These are phyloP conservation scores for Gymnoscopelus braueri DNA, from an alignment of 2,797 vertebrate species.

Conservation along the genomic window DNA sequence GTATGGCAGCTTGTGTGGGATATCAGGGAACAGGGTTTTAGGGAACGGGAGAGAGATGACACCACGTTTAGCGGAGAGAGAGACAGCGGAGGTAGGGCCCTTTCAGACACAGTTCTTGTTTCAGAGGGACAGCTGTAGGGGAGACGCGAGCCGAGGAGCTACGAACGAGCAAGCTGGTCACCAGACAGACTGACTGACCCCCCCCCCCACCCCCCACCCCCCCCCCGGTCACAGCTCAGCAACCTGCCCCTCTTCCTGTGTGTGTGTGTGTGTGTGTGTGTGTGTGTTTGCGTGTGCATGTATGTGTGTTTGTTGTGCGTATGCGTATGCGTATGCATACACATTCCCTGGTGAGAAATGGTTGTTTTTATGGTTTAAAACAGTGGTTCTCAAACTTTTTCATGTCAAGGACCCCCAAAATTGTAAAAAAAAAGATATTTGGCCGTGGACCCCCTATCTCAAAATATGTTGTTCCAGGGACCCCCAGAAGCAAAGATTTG, in stretches of 20 bases:
- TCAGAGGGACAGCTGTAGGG: slow-evolving; percentile 75
- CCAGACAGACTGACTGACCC: slow-evolving; percentile 47
- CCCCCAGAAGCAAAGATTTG: too few species aligned
- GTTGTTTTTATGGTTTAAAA: too few species aligned
- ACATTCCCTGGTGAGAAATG: too few species aligned
- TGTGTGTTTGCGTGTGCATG: too few species aligned
- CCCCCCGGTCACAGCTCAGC: slow-evolving; percentile 60
- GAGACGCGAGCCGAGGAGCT: too few species aligned
- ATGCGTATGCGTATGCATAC: too few species aligned
- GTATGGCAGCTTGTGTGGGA: background rate
- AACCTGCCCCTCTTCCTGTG: slow-evolving; percentile 59
- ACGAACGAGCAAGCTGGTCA: slow-evolving; percentile 11
- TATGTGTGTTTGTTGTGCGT: too few species aligned
- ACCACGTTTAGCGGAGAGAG: slow-evolving; percentile 14
- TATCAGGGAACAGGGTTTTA: background rate
- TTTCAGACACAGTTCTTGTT: slow-evolving; percentile 65
- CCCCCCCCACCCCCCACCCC: slow-evolving; percentile 28
- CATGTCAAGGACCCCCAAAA: too few species aligned
- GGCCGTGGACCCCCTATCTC: too few species aligned
- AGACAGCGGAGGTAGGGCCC: slow-evolving; percentile 32
- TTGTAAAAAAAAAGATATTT: too few species aligned
- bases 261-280: slow-evolving; percentile 19
- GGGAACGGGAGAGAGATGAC: slow-evolving; percentile 12
- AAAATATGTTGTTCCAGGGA: too few species aligned
- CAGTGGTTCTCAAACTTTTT: too few species aligned